These are phyloP conservation scores for Geotrupes spiniger DNA, from an alignment of 2,888 invertebrate species.

Conservation along the genomic window DNA sequence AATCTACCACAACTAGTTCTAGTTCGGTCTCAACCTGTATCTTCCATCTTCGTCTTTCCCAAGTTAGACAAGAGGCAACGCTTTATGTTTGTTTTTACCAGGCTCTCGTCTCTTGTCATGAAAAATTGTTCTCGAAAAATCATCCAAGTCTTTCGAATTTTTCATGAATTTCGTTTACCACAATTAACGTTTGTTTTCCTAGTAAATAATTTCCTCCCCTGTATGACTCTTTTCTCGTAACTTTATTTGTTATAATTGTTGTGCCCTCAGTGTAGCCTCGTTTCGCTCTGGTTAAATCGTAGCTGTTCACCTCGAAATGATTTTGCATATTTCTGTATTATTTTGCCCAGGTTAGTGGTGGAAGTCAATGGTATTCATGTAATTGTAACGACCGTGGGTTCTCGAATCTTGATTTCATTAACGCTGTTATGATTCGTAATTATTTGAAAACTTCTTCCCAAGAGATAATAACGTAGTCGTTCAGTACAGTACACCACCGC, in stretches of 20 bases:
- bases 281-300: background rate
- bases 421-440: slow-evolving; percentile 9
- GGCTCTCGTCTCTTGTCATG: background rate
- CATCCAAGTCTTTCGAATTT: background rate
- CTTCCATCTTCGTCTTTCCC: background rate
- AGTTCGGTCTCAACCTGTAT: background rate
- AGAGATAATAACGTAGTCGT: slow-evolving; percentile 11
- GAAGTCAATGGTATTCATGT: slow-evolving; percentile 10
- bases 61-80: background rate
- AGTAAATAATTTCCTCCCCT: no score
- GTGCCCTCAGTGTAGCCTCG: background rate
- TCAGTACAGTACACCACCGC: slow-evolving; percentile 8
- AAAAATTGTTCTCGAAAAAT: background rate
- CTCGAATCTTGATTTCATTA: no score
- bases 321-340: background rate
- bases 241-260: background rate
- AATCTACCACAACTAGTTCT: background rate
- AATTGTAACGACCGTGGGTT: no score
- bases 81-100: background rate
- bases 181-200: no score
- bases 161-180: no score
- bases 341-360: background rate
- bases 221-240: no score
- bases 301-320: background rate
- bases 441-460: slow-evolving; percentile 6